Evolutionary conservation across 53 echinoderm and acorn worm genomes (phyloP).

Genomic region (Patiria pectinifera): DNA sequence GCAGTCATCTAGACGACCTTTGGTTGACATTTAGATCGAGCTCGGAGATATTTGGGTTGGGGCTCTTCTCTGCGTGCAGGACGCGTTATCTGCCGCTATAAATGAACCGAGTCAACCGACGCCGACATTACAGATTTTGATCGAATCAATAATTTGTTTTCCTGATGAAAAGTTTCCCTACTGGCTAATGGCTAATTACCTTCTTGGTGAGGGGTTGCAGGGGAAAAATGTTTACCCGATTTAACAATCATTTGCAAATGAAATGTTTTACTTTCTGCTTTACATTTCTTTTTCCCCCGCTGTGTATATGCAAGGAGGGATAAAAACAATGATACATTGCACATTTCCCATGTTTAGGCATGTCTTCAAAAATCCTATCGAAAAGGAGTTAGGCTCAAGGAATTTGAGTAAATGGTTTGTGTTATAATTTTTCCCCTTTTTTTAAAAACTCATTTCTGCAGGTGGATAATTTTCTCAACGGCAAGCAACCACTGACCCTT

Average conservation of each 20-base stretch:
- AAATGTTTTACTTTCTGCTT: too few relatives aligned
- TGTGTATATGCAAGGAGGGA: too few relatives aligned
- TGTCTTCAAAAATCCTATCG: too few relatives aligned
- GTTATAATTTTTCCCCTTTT: neutral
- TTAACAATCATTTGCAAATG: neutral
- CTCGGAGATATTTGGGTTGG: neutral
- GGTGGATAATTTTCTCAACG: conserved; percentile 75
- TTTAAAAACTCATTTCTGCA: conserved; percentile 15
- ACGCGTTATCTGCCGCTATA: neutral
- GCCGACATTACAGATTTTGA: neutral
- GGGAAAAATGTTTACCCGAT: neutral
- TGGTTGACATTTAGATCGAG: conserved; percentile 28
- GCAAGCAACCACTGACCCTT: conserved; percentile 75
- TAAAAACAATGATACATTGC: too few relatives aligned
- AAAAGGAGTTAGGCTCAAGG: too few relatives aligned
- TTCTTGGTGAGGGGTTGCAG: neutral
- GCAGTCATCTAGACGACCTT: neutral
- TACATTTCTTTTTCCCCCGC: too few relatives aligned
- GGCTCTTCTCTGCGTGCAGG: neutral
- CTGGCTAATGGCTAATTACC: conserved; percentile 18
- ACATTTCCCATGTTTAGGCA: too few relatives aligned
- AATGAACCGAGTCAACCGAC: neutral
- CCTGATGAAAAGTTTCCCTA: neutral
- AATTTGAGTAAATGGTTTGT: neutral
- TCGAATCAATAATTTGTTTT: neutral